Evolutionary conservation across 2,113 vertebrate genomes (phyloP).

Genomic region (Odocoileus virginianus): DNA sequence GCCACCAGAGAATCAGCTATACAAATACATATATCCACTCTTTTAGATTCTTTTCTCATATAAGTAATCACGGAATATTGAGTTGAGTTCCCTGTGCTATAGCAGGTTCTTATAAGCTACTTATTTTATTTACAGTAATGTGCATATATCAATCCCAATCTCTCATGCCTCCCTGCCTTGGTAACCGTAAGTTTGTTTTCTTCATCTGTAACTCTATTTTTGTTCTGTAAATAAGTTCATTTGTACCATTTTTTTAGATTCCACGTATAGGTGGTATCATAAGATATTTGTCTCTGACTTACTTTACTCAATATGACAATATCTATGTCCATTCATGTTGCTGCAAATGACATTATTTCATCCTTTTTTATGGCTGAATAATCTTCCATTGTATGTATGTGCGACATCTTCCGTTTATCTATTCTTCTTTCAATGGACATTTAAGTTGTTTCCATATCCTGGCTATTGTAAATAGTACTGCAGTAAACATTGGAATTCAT

Average conservation of each 20-base stretch:
- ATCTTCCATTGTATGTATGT: neutral
- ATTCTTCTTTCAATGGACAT: neutral
- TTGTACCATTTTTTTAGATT: neutral
- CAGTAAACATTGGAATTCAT: neutral
- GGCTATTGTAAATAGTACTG: neutral
- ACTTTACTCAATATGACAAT: neutral
- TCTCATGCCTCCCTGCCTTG: neutral
- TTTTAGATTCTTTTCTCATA: neutral
- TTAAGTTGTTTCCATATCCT: neutral
- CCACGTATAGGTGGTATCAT: neutral
- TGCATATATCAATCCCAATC: neutral
- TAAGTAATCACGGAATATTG: neutral
- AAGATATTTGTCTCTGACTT: neutral
- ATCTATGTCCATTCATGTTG: neutral
- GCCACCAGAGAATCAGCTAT: neutral
- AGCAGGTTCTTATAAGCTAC: neutral
- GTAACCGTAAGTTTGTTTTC: neutral
- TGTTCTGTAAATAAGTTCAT: neutral
- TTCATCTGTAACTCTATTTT: neutral
- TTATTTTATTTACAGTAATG: neutral
- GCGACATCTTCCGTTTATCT: neutral
- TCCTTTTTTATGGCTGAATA: neutral
- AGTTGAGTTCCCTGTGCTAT: neutral
- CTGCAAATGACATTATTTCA: neutral
- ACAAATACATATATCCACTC: neutral